These are phyloP conservation scores for Pteruthius melanotis DNA, from an alignment of 2,113 vertebrate species.

Conservation along the genomic window DNA sequence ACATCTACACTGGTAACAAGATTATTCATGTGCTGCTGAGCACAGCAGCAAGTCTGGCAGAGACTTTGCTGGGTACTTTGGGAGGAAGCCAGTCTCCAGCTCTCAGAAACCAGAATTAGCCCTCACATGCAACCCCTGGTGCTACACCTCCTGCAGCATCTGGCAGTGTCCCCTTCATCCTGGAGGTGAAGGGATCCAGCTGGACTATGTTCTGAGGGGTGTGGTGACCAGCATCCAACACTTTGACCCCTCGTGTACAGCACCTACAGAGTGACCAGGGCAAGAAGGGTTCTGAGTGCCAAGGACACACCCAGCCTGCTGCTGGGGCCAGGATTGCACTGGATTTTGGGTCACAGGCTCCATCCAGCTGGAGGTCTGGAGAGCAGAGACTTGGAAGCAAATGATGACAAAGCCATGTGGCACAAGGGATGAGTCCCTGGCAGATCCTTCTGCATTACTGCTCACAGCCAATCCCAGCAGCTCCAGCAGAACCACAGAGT, in stretches of 20 bases:
- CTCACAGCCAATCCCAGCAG: neutral
- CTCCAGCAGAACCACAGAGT: neutral
- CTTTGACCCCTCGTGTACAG: rapidly evolving
- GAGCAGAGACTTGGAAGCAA: neutral
- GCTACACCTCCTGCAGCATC: neutral
- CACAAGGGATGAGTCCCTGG: neutral
- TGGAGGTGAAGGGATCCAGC: neutral
- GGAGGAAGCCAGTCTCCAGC: neutral
- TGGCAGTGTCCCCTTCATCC: neutral
- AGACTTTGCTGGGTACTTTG: neutral
- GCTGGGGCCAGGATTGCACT: rapidly evolving
- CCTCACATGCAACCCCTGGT: neutral
- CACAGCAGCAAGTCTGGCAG: neutral
- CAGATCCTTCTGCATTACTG: neutral
- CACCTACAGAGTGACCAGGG: rapidly evolving
- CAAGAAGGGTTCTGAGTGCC: neutral
- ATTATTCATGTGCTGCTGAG: neutral
- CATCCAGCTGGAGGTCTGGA: neutral
- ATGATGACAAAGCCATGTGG: neutral
- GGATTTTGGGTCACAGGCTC: neutral
- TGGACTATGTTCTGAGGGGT: neutral
- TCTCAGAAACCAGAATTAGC: neutral
- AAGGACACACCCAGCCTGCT: neutral
- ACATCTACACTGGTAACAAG: neutral
- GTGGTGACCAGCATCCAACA: neutral